phyloP scores from a whole-genome alignment of 2,113 vertebrate genomes.

The Cavia porcellus region DNA sequence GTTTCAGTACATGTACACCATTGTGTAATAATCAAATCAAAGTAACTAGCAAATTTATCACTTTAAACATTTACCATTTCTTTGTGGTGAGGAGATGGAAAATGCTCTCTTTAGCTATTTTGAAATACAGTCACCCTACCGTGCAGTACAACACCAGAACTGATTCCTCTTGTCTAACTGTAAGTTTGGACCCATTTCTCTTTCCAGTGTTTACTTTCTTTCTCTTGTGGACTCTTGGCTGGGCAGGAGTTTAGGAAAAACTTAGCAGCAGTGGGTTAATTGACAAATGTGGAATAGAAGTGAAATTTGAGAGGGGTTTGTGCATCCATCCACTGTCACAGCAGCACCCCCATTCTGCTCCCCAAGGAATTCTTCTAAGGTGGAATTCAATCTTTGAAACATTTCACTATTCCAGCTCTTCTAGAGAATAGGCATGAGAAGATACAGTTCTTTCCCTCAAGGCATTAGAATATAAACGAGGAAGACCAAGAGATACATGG shows the following conservation, averaged over 20 bases:
- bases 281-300: background rate
- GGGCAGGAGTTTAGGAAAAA: background rate
- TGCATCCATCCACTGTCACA: background rate
- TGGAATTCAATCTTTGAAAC: background rate
- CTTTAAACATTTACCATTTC: background rate
- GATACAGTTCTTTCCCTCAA: background rate
- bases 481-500: background rate
- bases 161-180: background rate
- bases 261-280: background rate
- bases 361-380: background rate
- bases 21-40: background rate
- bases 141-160: background rate
- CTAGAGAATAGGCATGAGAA: background rate
- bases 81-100: background rate
- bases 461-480: background rate
- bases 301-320: background rate
- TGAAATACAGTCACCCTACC: background rate
- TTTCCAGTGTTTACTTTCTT: background rate
- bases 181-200: background rate
- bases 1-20: background rate
- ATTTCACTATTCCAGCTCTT: background rate
- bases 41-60: background rate
- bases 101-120: background rate
- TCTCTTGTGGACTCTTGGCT: background rate
- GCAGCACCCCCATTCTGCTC: background rate